Conservation (phyloP, 2,113 vertebrate genomes). For the Anseranas semipalmata region DNA sequence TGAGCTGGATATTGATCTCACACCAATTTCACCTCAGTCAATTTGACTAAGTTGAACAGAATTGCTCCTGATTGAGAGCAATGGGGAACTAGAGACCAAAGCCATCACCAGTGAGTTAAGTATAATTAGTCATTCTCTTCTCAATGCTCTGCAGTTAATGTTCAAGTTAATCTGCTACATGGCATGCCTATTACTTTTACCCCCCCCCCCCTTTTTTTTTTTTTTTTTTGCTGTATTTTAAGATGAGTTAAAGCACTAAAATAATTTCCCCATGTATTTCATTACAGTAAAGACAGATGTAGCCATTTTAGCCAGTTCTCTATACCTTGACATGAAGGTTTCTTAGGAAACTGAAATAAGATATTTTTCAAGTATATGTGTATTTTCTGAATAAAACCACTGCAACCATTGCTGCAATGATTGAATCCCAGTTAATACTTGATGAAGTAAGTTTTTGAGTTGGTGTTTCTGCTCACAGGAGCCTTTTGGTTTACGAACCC, state of each 20-base stretch:
- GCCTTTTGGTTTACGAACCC: not conserved
- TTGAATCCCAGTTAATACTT: not conserved
- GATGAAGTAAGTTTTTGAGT: not conserved
- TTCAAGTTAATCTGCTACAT: not conserved
- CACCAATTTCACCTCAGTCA: not conserved
- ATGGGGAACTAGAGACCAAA: not conserved
- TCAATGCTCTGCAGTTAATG: not conserved
- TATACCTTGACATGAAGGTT: not conserved
- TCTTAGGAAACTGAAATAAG: not conserved
- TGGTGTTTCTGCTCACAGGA: not conserved
- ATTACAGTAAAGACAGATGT: not conserved
- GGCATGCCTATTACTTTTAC: not conserved
- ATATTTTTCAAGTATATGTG: not conserved
- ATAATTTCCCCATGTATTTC: not conserved
- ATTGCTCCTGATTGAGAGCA: not conserved
- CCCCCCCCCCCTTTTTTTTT: no score
- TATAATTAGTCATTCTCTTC: not conserved
- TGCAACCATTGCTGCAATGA: not conserved
- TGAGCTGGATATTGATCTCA: not conserved
- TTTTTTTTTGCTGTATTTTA: not conserved
- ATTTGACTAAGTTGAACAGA: constrained; percentile 14
- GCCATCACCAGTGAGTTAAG: not conserved
- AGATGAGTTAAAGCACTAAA: not conserved
- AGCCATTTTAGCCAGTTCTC: not conserved
- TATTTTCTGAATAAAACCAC: not conserved